Percentiles rank a stretch among this genome's conserved stretches.
phyloP scores from a whole-genome alignment of 2,888 invertebrate genomes.

The Drosophila limbata region DNA sequence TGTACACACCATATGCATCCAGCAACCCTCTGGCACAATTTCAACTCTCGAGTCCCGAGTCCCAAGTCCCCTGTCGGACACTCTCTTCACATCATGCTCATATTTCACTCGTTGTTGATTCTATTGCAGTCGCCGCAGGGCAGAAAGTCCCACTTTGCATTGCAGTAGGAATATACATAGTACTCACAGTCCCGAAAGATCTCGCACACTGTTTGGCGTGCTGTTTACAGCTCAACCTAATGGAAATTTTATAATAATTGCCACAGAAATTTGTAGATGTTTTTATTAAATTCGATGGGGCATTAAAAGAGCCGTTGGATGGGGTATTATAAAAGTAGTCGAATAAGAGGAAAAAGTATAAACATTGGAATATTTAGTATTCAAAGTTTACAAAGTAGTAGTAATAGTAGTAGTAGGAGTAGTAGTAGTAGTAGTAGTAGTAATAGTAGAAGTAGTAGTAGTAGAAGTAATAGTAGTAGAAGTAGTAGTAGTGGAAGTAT shows the following conservation, averaged over 20 bases:
- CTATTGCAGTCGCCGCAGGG: slow-evolving; percentile 26
- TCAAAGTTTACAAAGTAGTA: no score
- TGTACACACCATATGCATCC: slow-evolving; percentile 15
- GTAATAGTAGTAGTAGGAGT: neutral
- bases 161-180: neutral
- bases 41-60: neutral
- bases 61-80: neutral
- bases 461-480: neutral
- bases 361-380: no score
- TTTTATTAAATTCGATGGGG: slow-evolving; percentile 9
- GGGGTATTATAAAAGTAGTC: neutral
- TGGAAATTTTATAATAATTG: slow-evolving; percentile 40
- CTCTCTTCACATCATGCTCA: slow-evolving; percentile 38
- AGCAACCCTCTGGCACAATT: slow-evolving; percentile 50
- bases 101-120: slow-evolving; percentile 49
- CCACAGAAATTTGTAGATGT: slow-evolving; percentile 30
- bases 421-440: neutral
- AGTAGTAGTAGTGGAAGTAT: neutral
- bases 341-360: no score
- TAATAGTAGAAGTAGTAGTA: neutral
- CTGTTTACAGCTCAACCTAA: slow-evolving; percentile 28
- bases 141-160: neutral
- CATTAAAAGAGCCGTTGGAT: neutral
- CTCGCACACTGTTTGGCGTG: slow-evolving; percentile 5
- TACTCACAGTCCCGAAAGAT: slow-evolving; percentile 5